Evolutionary conservation across 2,113 vertebrate genomes (phyloP), one percentile per base, ranked within the genome.

Genomic region (Rissa tridactyla): DNA sequence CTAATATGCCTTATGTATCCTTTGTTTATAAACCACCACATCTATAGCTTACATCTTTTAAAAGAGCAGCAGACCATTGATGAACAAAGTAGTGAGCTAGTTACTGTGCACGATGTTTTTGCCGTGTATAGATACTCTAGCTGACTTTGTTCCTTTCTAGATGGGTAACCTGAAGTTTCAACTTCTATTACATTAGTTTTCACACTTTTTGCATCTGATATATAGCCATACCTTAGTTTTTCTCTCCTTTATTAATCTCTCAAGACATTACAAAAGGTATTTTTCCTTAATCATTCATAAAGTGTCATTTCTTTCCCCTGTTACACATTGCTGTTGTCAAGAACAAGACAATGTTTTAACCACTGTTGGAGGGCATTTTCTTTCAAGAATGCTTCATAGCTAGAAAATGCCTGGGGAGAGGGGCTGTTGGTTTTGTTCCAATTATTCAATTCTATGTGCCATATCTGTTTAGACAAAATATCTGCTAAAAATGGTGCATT

Each of bases 401-500:
- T 86, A 65, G 49, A 82, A 73, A 83, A 77, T 65, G 11, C 38
- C 62, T 64, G 17, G 6, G 0, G 1, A 5, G n/a, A 15, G 13
- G 6, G 36, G 4, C 25, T 40, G 20, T n/a, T 77, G 36, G 7
- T 91, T 97, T 79, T 82, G 27, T 96, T 64, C 27, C 44, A 88
- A 0, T 61, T 88, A 49, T 61, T 88, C 36, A 86, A 1, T 36
- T 82, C 49, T 51, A 0, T 46, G 26, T 80, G 55, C 32, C 0
- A 0, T 71, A 32, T 84, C 42, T 73, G 12, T 82, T 86, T 73
- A 38, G 23, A 70, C 5, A 90, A 96, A 81, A 71, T 93, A 89
- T 68, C 82, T 92, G 32, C 88, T 95, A 83, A 95, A 97, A 88
- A 83, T 66, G 51, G 25, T 68, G 32, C 82, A 77, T 60, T 92